phyloP scores from a whole-genome alignment of 2,113 vertebrate species.

The Oncorhynchus mykiss region DNA sequence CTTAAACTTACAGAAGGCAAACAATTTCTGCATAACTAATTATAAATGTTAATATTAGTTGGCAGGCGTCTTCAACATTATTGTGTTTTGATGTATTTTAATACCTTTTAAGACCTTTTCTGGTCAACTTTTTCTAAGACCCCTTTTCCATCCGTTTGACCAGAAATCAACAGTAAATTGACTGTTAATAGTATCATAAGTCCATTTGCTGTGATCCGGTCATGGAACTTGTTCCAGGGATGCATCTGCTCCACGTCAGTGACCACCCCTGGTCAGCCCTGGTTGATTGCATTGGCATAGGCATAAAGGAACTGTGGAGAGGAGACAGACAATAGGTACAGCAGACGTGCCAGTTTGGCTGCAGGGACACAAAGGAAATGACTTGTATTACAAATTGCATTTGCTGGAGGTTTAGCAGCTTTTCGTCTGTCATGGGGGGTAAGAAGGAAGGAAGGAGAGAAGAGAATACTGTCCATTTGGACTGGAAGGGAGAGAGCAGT shows the following conservation, averaged over 20 bases:
- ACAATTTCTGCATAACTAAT: too few species aligned
- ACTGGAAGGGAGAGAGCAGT: not conserved
- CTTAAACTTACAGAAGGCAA: too few species aligned
- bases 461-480: not conserved
- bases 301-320: not conserved
- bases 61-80: too few species aligned
- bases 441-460: not conserved
- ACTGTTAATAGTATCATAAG: not conserved
- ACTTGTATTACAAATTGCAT: constrained; percentile 31
- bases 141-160: too few species aligned
- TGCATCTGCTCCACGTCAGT: not conserved
- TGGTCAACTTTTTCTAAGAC: too few species aligned
- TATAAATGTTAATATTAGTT: too few species aligned
- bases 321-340: constrained; percentile 15
- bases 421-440: not conserved
- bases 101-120: too few species aligned
- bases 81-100: too few species aligned
- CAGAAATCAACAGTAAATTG: not conserved
- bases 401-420: constrained; percentile 23
- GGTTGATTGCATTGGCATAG: not conserved
- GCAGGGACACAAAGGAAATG: constrained; percentile 15
- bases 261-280: not conserved
- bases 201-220: not conserved
- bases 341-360: constrained; percentile 9
- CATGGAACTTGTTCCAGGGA: not conserved